These are phyloP conservation scores for Talpa occidentalis DNA, from an alignment of 2,113 vertebrate genomes.

Conservation along the genomic window DNA sequence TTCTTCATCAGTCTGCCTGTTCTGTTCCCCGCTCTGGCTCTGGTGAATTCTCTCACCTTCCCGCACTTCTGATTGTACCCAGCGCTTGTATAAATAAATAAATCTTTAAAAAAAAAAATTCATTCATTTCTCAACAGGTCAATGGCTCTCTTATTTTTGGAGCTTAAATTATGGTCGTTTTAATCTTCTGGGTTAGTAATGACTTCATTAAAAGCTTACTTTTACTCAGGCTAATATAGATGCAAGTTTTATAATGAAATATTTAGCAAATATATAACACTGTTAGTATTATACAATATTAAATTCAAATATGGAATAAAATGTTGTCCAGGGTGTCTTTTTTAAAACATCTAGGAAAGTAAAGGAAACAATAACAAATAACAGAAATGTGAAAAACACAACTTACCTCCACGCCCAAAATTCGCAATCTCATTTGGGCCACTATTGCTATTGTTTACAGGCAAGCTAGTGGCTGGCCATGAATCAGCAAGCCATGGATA, in stretches of 20 bases:
- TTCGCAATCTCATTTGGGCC: slow-evolving; percentile 96
- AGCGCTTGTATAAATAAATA: no score
- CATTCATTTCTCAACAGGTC: no score
- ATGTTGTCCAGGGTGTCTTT: not conserved
- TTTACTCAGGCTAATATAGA: not conserved
- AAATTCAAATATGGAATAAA: not conserved
- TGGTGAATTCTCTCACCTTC: no score
- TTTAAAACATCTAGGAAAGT: not conserved
- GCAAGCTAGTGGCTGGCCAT: slow-evolving; percentile 97
- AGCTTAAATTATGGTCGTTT: no score
- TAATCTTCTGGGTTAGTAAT: not conserved
- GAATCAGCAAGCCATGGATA: slow-evolving; percentile 99
- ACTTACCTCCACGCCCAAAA: slow-evolving; percentile 95
- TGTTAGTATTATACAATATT: not conserved
- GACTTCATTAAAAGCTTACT: not conserved
- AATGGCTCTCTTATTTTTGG: no score
- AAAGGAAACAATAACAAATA: not conserved
- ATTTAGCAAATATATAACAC: not conserved
- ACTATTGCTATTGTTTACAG: slow-evolving; percentile 94
- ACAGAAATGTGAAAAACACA: not conserved
- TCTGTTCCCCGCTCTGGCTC: no score
- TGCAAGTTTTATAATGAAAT: not conserved
- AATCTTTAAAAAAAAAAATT: no score
- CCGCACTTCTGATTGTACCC: no score
- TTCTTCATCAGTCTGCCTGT: no score